phyloP scores from a whole-genome alignment of 2,797 vertebrate species.

The Rhabdomys pumilio region DNA sequence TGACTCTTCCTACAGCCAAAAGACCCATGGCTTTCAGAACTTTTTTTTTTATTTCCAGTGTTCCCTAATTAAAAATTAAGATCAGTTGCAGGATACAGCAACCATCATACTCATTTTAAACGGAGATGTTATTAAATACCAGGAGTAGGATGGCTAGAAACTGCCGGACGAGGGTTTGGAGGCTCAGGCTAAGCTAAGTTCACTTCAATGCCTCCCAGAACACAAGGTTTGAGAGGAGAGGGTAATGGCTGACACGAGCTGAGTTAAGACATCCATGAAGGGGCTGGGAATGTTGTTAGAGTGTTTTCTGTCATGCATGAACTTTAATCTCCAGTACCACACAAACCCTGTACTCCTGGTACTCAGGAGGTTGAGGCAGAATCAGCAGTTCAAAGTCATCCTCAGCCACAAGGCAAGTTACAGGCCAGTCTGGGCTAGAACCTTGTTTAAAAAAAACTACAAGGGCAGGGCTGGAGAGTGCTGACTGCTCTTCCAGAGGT shows the following conservation, averaged over 20 bases:
- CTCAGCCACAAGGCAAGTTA: background rate
- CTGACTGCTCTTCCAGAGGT: background rate
- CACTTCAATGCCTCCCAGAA: background rate
- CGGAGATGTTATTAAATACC: constrained; percentile 7
- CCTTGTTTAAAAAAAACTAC: background rate
- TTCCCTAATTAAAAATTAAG: constrained; percentile 8
- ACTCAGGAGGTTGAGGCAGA: background rate
- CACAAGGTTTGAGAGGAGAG: background rate
- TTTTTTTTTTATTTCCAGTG: background rate
- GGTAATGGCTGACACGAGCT: background rate
- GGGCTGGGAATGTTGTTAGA: background rate
- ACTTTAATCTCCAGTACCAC: background rate
- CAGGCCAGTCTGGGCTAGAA: background rate
- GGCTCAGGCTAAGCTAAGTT: background rate
- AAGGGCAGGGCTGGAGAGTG: background rate
- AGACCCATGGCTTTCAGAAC: background rate
- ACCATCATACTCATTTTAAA: background rate
- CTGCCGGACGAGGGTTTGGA: background rate
- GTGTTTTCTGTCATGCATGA: background rate
- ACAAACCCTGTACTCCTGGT: background rate
- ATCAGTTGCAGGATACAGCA: constrained; percentile 21
- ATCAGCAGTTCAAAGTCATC: background rate
- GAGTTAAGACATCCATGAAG: background rate
- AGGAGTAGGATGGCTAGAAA: background rate
- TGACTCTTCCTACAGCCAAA: constrained; percentile 1